Evolutionary conservation across 2,888 invertebrate genomes (phyloP), one percentile per base, ranked within the genome.

Genomic region (Lasius fuliginosus): DNA sequence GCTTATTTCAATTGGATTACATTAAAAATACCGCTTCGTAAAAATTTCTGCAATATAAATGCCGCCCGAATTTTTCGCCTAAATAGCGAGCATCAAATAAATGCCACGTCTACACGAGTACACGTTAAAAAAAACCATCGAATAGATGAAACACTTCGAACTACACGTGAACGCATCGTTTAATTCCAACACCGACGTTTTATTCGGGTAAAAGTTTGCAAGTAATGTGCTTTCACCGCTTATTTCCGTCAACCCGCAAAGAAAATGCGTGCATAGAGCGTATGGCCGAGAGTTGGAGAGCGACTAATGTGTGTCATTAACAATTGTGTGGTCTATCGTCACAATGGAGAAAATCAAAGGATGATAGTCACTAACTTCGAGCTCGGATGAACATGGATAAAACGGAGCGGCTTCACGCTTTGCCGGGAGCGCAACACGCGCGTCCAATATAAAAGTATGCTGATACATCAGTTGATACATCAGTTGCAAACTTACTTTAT

Each of bases 291-390:
- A 77, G 40, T 40, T 69, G 30, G 30, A 33, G 56, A 33, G 58
- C 56, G 62, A 60, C 81, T 91, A 92, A 92, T 92, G 68, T 84
- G 85, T 86, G 86, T 91, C 86, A 92, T 93, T 91, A 90, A 85
- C 67, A 58, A 85, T 85, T 64, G 82, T 83, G 81, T 73, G 86
- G 60, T 58, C 33, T 69, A 30, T 76, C 69, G 85, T 88, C 73
- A 92, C 92, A 92, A 91, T 92, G 87, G 91, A 92, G 92, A 92
- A 93, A 93, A 92, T 85, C 84, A 85, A 84, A 87, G 85, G 86
- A 88, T 87, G 83, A 49, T 75, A 71, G 58, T 76, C 76, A 5
- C 74, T 27, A 76, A 49, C 74, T 67, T 86, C 85, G 74, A 27
- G n/a, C 42, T 83, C 86, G 83, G 87, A 89, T 90, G 84, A 79